phyloP scores from a whole-genome alignment of 1,140 invertebrate species.

The Penaeus indicus region DNA sequence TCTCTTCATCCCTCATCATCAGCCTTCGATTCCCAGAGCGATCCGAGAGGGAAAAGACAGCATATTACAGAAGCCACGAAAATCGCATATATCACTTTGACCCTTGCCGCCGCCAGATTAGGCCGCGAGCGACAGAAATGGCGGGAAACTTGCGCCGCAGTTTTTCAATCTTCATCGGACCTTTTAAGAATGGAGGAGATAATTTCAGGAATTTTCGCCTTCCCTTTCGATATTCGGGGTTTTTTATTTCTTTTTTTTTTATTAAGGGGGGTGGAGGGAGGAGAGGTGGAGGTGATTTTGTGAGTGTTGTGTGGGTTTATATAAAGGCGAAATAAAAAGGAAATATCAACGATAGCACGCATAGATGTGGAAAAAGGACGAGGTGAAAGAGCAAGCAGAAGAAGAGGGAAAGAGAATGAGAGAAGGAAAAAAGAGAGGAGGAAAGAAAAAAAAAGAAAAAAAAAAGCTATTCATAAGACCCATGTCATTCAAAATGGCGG shows the following conservation, averaged over 20 bases:
- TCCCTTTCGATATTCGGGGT: too few relatives aligned
- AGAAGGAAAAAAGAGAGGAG: neutral
- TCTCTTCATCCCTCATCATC: neutral
- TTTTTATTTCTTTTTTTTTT: too few relatives aligned
- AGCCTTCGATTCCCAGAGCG: conserved; percentile 16
- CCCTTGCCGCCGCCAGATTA: conserved; percentile 43
- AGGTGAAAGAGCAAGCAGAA: too few relatives aligned
- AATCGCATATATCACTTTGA: conserved; percentile 40
- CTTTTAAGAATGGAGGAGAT: too few relatives aligned
- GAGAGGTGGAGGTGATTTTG: too few relatives aligned
- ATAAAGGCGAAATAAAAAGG: too few relatives aligned
- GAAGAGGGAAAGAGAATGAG: too few relatives aligned
- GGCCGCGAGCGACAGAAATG: conserved; percentile 41
- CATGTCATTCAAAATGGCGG: conserved; percentile 4
- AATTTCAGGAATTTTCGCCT: too few relatives aligned
- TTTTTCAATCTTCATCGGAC: conserved; percentile 47
- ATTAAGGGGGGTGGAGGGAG: too few relatives aligned
- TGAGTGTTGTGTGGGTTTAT: too few relatives aligned
- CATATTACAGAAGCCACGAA: conserved; percentile 60
- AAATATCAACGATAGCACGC: too few relatives aligned
- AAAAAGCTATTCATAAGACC: neutral
- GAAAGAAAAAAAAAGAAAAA: neutral
- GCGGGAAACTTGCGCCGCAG: conserved; percentile 39
- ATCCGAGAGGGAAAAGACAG: conserved; percentile 42
- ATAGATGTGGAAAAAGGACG: too few relatives aligned